phyloP scores from a whole-genome alignment of 2,797 vertebrate species.

The Pelodytes ibericus region DNA sequence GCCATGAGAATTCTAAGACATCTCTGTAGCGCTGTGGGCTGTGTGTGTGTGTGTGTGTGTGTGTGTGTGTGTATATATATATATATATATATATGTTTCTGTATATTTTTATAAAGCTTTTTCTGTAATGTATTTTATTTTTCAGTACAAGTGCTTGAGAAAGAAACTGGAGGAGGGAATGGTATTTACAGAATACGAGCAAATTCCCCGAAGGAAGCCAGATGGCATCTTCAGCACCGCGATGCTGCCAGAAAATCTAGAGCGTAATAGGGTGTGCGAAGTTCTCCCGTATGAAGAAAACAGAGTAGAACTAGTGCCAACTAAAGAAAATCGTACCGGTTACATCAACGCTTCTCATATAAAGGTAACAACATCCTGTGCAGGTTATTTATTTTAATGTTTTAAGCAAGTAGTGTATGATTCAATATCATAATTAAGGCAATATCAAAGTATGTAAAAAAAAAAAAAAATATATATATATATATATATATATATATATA shows the following conservation, averaged over 20 bases:
- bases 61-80: too few relatives aligned
- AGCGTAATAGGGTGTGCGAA: slow-evolving; percentile 92
- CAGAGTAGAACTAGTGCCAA: slow-evolving; percentile 89
- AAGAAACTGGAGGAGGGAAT: slow-evolving; percentile 89
- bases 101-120: not conserved
- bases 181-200: slow-evolving; percentile 94
- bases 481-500: too few relatives aligned
- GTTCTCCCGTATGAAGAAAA: slow-evolving; percentile 94
- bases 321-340: slow-evolving; percentile 96
- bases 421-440: too few relatives aligned
- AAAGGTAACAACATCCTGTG: slow-evolving; percentile 89
- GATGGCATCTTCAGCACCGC: slow-evolving; percentile 84
- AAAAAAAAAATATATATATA: too few relatives aligned
- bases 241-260: slow-evolving; percentile 83
- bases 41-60: too few relatives aligned
- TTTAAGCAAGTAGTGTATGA: too few relatives aligned
- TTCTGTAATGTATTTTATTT: not conserved
- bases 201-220: slow-evolving; percentile 88
- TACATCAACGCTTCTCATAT: slow-evolving; percentile 97
- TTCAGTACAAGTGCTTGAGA: slow-evolving; percentile 89
- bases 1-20: too few relatives aligned
- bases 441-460: too few relatives aligned
- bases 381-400: too few relatives aligned
- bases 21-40: too few relatives aligned
- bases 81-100: not conserved